Conservation (phyloP, 2,888 invertebrate genomes). For the Philonicus albiceps region DNA sequence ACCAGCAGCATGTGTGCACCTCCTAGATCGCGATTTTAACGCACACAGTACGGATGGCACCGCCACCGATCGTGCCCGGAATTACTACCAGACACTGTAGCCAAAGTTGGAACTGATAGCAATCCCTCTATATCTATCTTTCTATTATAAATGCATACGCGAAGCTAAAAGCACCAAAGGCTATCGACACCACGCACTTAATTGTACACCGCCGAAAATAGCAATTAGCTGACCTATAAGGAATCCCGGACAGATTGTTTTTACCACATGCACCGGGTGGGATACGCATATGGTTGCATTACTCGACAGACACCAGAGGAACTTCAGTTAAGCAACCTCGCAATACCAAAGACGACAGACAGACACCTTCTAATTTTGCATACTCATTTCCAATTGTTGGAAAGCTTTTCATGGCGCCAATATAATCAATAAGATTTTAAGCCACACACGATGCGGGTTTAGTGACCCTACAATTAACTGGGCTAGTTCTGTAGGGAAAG, state of each 20-base stretch:
- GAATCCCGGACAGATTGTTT: background rate
- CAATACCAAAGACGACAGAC: background rate
- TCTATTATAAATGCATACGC: background rate
- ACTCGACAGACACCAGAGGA: background rate
- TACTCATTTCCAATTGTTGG: background rate
- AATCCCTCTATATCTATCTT: background rate
- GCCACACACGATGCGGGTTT: background rate
- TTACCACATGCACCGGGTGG: background rate
- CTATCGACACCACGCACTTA: conserved; percentile 13
- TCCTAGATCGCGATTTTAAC: background rate
- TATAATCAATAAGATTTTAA: background rate
- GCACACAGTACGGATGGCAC: background rate
- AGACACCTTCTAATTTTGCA: background rate
- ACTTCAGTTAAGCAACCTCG: background rate
- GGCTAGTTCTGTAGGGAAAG: background rate
- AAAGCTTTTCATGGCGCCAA: background rate
- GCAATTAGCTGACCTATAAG: background rate
- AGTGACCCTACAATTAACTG: background rate
- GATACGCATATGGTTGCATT: background rate
- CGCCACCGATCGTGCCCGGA: background rate
- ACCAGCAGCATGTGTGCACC: background rate
- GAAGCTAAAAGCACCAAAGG: background rate
- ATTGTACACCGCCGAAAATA: conserved; percentile 15
- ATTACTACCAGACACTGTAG: background rate
- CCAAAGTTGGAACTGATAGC: background rate